These are phyloP conservation scores for Drosophila setifemur DNA, from an alignment of 1,140 invertebrate genomes.

Conservation along the genomic window DNA sequence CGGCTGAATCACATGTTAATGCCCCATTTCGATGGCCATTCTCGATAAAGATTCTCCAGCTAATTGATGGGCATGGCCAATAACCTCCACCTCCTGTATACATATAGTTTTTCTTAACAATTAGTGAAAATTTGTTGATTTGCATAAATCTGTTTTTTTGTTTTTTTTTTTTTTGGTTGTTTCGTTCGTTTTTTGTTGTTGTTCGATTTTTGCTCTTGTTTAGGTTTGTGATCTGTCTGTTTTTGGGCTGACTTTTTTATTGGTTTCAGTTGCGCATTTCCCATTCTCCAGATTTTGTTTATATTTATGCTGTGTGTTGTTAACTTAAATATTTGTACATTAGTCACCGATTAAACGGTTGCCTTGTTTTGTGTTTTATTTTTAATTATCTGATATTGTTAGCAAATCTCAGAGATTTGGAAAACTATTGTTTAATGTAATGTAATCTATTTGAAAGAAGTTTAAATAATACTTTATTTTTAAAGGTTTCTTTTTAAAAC, in stretches of 20 bases:
- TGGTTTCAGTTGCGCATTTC: slow-evolving; percentile 74
- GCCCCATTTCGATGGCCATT: slow-evolving; percentile 35
- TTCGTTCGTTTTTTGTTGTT: slow-evolving; percentile 7
- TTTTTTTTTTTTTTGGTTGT: slow-evolving; percentile 7
- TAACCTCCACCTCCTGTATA: slow-evolving; percentile 35
- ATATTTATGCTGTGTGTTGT: slow-evolving; percentile 45
- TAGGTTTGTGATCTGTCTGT: slow-evolving; percentile 40
- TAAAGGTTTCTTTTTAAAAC: no score
- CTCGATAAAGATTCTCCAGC: slow-evolving; percentile 16
- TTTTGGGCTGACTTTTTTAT: slow-evolving; percentile 72
- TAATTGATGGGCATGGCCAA: slow-evolving; percentile 56
- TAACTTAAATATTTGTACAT: slow-evolving; percentile 64
- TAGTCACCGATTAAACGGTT: slow-evolving; percentile 32
- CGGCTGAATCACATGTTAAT: slow-evolving; percentile 30
- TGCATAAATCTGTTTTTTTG: slow-evolving; percentile 46
- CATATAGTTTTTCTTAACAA: slow-evolving; percentile 45
- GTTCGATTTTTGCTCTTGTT: slow-evolving; percentile 24
- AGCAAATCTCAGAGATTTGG: not conserved
- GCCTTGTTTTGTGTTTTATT: not conserved
- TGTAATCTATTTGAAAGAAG: no score
- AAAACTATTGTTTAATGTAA: not conserved
- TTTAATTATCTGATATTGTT: not conserved
- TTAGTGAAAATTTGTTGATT: slow-evolving; percentile 55
- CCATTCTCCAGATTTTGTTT: slow-evolving; percentile 42
- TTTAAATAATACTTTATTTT: not conserved